phyloP scores from a whole-genome alignment of 2,888 invertebrate species.

The Epicampocera succincta region DNA sequence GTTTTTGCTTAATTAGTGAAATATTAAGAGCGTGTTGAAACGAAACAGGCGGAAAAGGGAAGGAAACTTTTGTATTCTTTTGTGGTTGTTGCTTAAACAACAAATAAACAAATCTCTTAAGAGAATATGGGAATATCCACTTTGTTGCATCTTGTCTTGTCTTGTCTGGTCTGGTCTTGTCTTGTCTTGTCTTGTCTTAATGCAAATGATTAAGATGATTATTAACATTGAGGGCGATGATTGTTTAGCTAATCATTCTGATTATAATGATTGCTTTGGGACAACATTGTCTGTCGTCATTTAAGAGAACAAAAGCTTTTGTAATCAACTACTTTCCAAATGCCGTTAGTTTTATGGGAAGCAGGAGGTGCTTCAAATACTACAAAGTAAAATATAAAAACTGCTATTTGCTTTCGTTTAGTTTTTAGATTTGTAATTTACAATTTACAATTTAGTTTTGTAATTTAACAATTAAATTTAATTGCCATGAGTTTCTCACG shows the following conservation, averaged over 20 bases:
- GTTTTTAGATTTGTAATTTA: not conserved
- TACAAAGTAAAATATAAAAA: no score
- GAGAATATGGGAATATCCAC: constrained; percentile 16
- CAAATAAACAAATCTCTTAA: constrained; percentile 28
- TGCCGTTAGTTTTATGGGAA: no score
- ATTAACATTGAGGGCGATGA: constrained; percentile 11
- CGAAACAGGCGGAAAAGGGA: not conserved
- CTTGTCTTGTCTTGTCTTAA: constrained; percentile 11
- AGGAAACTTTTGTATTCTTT: not conserved
- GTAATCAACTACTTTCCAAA: constrained; percentile 5
- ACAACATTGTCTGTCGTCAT: constrained; percentile 3
- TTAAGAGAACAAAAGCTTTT: constrained; percentile 19
- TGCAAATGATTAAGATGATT: constrained; percentile 7
- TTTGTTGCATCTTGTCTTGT: constrained; percentile 11
- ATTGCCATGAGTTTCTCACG: not conserved
- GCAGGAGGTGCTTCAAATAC: not conserved
- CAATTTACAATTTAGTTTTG: no score
- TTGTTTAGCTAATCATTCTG: constrained; percentile 17
- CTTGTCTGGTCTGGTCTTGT: constrained; percentile 2
- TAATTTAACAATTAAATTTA: not conserved
- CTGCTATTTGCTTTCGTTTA: not conserved
- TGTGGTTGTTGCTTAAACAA: constrained; percentile 7
- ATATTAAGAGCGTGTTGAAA: not conserved
- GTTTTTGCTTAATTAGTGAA: constrained; percentile 41
- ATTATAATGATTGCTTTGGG: constrained; percentile 8